phyloP scores from a whole-genome alignment of 2,113 vertebrate species.

The Hydrochoerus hydrochaeris region DNA sequence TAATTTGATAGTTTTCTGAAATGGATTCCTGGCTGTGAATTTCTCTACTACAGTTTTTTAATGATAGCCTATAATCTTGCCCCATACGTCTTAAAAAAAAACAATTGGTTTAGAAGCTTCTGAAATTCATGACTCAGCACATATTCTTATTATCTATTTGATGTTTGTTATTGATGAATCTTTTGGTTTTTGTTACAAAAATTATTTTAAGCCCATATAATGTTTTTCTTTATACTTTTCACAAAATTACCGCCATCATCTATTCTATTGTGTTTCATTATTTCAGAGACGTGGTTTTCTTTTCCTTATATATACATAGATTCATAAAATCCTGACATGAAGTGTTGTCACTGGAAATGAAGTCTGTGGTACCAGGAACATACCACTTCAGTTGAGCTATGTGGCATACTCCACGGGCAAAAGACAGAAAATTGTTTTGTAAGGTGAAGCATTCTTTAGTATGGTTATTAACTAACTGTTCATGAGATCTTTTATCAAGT shows the following conservation, averaged over 20 bases:
- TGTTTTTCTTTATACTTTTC: background rate
- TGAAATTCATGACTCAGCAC: background rate
- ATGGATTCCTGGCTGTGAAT: background rate
- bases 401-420: background rate
- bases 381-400: background rate
- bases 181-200: background rate
- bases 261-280: background rate
- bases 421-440: background rate
- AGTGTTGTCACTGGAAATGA: background rate
- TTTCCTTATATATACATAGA: background rate
- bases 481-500: background rate
- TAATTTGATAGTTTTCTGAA: slow-evolving; percentile 37
- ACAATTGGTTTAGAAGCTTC: background rate
- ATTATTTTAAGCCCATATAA: background rate
- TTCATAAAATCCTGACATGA: slow-evolving; percentile 16
- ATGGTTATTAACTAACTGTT: background rate
- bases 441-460: background rate
- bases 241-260: background rate
- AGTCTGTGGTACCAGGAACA: background rate
- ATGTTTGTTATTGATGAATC: background rate
- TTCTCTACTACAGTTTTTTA: background rate
- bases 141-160: background rate
- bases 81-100: background rate
- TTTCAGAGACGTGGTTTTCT: background rate
- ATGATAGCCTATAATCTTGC: background rate